Percentiles rank a stretch among this genome's conserved stretches.
These are phyloP conservation scores for Haliclona indistincta DNA, from an alignment of 37 sponge, comb jelly and placozoan genomes.

Conservation along the genomic window DNA sequence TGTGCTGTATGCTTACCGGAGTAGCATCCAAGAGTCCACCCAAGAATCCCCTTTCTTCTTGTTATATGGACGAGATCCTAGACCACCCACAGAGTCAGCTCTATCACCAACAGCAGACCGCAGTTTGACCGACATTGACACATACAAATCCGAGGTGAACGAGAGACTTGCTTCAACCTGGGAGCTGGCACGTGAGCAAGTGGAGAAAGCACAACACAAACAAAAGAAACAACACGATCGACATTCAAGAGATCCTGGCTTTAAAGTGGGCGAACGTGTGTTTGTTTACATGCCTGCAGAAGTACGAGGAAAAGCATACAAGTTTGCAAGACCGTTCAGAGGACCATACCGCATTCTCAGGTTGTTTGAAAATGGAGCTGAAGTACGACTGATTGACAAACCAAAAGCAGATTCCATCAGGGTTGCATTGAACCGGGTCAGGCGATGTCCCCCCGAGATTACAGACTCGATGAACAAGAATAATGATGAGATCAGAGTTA, in stretches of 20 bases:
- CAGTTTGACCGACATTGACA: neutral
- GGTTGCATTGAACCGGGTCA: slow-evolving; percentile 18
- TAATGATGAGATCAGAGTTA: no score
- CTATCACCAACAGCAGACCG: slow-evolving; percentile 1
- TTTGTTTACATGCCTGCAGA: slow-evolving; percentile 41
- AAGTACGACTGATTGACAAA: slow-evolving; percentile 14
- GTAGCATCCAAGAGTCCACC: slow-evolving; percentile 35
- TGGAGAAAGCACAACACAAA: slow-evolving; percentile 22
- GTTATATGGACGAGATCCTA: slow-evolving; percentile 50
- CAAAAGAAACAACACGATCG: slow-evolving; percentile 47
- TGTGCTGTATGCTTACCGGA: slow-evolving; percentile 44
- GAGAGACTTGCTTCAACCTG: slow-evolving; percentile 27
- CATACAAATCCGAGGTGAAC: slow-evolving; percentile 24
- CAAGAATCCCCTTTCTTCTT: slow-evolving; percentile 52
- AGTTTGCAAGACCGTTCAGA: slow-evolving; percentile 24
- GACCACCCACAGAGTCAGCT: slow-evolving; percentile 18
- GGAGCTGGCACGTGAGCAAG: slow-evolving; percentile 22
- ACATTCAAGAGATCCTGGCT: neutral
- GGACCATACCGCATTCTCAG: slow-evolving; percentile 39
- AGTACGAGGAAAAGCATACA: slow-evolving; percentile 4
- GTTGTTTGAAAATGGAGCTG: slow-evolving; percentile 9
- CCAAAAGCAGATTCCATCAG: slow-evolving; percentile 16
- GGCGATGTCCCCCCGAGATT: slow-evolving; percentile 17
- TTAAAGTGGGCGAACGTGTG: slow-evolving; percentile 24
- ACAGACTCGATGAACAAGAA: no score